Evolutionary conservation across 2,888 invertebrate species (phyloP), one percentile per base, ranked within the genome.

Genomic region (Zeuzera pyrina): DNA sequence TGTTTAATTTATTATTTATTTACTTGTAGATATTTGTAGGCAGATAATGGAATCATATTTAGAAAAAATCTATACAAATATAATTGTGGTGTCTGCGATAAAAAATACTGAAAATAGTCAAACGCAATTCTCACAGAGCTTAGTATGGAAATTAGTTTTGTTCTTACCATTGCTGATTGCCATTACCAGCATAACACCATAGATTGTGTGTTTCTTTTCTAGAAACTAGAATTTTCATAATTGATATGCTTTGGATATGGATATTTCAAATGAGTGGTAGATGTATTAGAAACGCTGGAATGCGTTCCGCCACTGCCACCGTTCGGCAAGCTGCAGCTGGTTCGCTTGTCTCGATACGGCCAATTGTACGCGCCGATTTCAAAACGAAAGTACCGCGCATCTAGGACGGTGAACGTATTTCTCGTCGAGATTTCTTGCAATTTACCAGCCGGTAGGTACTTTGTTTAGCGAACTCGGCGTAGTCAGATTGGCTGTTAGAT

Each of bases 371-470:
- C 70, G 71, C 70, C 73, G 81, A 81, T 81, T 81, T 83, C 83
- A 78, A 81, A 83, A 81, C 77, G 83, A 83, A 83, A 83, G 83
- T 81, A 77, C 77, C 67, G 69, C 72, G 74, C 81, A 79, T 78
- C 78, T 78, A 74, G 81, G 81, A 74, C 79, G 81, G 79, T 79
- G 81, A 83, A 79, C 81, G 81, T 81, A 78, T 73, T 78, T 74
- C 76, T 74, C 70, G 70, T 45, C 49, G 67, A 67, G 73, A 78
- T 77, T 73, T 79, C 74, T 74, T 78, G 77, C 77, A 70, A 77
- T 77, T 74, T 72, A 73, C 59, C 69, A 66, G 57, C 60, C 51
- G 65, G 57, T 59, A 51, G 56, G 59, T 60, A 68, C 66, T 64
- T 65, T 66, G 70, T 61, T n/a, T 59, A 60, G 67, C 63, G 67